Evolutionary conservation across 2,888 invertebrate species (phyloP).

Genomic region (Chelonus formosanus): DNA sequence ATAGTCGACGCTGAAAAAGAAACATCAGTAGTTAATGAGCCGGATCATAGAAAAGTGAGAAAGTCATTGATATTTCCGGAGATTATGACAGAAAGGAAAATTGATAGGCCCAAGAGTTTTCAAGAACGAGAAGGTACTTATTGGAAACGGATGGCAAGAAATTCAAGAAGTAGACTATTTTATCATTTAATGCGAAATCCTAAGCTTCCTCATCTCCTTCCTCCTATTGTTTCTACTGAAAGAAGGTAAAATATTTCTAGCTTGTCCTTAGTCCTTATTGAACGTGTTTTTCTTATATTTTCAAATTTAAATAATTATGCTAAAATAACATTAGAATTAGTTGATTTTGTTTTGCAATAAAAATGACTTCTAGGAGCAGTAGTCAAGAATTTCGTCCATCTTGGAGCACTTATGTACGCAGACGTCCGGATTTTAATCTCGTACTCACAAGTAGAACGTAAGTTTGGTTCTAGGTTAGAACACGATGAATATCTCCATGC

Average conservation of each 20-base stretch:
- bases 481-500: not conserved
- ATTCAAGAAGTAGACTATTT: constrained; percentile 42
- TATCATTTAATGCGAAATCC: constrained; percentile 40
- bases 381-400: constrained; percentile 53
- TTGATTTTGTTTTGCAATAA: not conserved
- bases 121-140: constrained; percentile 21
- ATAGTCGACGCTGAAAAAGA: constrained; percentile 32
- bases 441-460: constrained; percentile 62
- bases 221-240: constrained; percentile 43
- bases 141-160: constrained; percentile 45
- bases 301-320: not conserved
- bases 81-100: not conserved
- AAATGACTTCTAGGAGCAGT: constrained; percentile 50
- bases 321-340: too few species aligned
- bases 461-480: constrained; percentile 44
- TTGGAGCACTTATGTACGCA: constrained; percentile 58
- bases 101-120: not conserved
- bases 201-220: constrained; percentile 42
- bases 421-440: constrained; percentile 61
- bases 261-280: not conserved
- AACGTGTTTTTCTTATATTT: not conserved
- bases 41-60: constrained; percentile 17
- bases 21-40: constrained; percentile 1
- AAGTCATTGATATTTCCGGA: constrained; percentile 15
- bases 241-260: constrained; percentile 39